phyloP scores from a whole-genome alignment of 2,888 invertebrate genomes.

The Mantis religiosa region DNA sequence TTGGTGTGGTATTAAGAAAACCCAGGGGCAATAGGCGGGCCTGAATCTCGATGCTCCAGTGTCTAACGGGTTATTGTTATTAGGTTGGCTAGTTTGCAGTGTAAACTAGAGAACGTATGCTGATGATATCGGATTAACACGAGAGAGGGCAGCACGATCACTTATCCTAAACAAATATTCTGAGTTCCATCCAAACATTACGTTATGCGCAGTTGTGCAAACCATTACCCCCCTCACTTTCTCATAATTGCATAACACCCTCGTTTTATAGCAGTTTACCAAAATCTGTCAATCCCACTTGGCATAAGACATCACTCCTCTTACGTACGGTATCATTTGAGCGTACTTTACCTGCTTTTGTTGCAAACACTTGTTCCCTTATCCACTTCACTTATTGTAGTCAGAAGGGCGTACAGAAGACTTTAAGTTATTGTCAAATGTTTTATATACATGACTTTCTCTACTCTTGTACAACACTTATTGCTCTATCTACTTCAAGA shows the following conservation, averaged over 20 bases:
- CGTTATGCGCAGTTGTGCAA: background rate
- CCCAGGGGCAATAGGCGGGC: no score
- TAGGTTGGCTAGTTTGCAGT: background rate
- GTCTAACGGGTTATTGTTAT: background rate
- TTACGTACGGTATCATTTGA: no score
- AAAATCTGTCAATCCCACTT: background rate
- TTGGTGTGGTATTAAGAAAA: background rate
- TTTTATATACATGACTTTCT: no score
- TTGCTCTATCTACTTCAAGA: no score
- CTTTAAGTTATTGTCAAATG: no score
- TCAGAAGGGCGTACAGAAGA: no score
- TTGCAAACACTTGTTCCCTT: no score
- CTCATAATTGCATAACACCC: background rate
- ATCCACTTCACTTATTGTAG: no score
- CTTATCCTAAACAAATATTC: background rate
- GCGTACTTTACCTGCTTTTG: no score
- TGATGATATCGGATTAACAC: background rate
- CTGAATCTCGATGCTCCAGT: no score
- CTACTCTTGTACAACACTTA: no score
- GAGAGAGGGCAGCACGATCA: background rate
- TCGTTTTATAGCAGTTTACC: background rate
- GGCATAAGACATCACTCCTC: no score
- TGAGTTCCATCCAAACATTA: background rate
- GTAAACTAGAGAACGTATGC: background rate
- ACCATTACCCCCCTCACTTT: background rate